phyloP scores from a whole-genome alignment of 2,797 vertebrate species.

The Tamandua tetradactyla region DNA sequence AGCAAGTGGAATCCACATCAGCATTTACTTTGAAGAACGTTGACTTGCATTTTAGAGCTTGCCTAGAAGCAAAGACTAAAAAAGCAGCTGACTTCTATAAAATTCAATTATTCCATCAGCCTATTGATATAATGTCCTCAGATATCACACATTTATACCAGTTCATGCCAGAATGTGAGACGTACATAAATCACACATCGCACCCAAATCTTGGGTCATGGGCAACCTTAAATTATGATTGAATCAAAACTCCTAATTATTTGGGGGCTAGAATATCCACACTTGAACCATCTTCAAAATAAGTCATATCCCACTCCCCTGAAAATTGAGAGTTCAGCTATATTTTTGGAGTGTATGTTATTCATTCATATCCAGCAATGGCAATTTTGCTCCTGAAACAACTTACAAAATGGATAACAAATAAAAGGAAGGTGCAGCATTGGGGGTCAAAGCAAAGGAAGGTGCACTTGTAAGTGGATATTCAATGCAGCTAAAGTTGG shows the following conservation, averaged over 20 bases:
- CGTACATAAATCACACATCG: not conserved
- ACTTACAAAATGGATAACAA: not conserved
- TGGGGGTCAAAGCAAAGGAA: not conserved
- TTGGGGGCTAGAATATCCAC: too few relatives aligned
- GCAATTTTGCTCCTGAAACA: not conserved
- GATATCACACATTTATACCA: not conserved
- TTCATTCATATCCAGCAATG: not conserved
- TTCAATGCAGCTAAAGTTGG: not conserved
- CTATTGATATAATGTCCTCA: not conserved
- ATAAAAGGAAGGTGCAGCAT: not conserved
- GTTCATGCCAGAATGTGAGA: not conserved
- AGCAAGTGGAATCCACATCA: not conserved
- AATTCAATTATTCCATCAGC: not conserved
- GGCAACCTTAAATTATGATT: not conserved
- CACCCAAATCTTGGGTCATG: not conserved
- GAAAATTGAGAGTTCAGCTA: not conserved
- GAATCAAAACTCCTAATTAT: not conserved
- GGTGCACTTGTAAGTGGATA: not conserved
- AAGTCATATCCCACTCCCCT: not conserved
- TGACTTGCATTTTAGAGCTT: not conserved
- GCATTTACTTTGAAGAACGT: not conserved
- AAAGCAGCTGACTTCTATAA: not conserved
- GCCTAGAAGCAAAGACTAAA: constrained; percentile 14
- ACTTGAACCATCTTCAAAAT: not conserved
- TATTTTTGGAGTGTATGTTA: not conserved